These are phyloP conservation scores for Chrysolina haemoptera DNA, from an alignment of 2,888 invertebrate species.

Conservation along the genomic window DNA sequence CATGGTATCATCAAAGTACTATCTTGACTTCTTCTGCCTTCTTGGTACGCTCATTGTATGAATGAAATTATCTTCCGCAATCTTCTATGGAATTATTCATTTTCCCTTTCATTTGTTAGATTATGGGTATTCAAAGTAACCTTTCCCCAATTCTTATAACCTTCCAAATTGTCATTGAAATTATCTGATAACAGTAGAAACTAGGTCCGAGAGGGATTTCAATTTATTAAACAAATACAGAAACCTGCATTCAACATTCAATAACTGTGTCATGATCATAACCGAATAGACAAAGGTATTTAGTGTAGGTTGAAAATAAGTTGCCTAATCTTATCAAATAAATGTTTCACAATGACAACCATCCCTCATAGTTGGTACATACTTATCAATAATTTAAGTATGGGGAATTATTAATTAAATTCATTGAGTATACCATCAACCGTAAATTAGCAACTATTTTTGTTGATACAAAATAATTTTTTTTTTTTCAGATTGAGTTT, in stretches of 20 bases:
- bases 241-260: not conserved
- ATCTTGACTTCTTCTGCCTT: too few relatives aligned
- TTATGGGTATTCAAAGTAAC: not conserved
- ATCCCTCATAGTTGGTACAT: not conserved
- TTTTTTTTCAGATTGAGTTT: too few relatives aligned
- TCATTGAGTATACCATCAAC: too few relatives aligned
- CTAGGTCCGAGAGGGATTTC: not conserved
- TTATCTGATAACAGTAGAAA: not conserved
- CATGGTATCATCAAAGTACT: too few relatives aligned
- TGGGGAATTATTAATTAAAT: too few relatives aligned
- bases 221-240: not conserved
- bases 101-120: too few relatives aligned
- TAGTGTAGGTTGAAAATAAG: not conserved
- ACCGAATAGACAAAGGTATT: not conserved
- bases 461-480: too few relatives aligned
- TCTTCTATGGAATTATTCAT: too few relatives aligned
- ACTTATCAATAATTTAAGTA: not conserved
- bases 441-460: too few relatives aligned
- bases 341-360: not conserved
- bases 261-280: slow-evolving; percentile 10
- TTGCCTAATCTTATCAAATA: not conserved
- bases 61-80: too few relatives aligned
- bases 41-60: too few relatives aligned
- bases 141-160: not conserved
- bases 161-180: slow-evolving; percentile 1